These are phyloP conservation scores for Meandrusa payeni DNA, from an alignment of 2,888 invertebrate species.

Conservation along the genomic window DNA sequence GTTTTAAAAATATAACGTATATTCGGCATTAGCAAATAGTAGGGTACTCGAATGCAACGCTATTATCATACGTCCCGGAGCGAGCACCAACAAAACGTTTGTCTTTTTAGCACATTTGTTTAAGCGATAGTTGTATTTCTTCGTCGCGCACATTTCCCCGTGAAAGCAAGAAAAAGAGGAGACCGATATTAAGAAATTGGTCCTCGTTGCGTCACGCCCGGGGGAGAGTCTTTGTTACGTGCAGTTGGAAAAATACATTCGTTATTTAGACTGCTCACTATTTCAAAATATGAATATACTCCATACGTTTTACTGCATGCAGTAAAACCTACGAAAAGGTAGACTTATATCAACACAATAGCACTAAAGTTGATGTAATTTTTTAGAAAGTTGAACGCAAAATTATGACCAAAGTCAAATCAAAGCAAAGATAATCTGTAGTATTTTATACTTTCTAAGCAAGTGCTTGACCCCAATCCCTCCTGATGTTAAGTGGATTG, in stretches of 20 bases:
- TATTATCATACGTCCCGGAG: conserved; percentile 76
- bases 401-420: too few relatives aligned
- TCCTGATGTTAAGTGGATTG: too few relatives aligned
- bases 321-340: too few relatives aligned
- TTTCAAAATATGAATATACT: conserved; percentile 11
- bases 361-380: too few relatives aligned
- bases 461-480: too few relatives aligned
- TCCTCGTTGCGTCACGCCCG: conserved; percentile 27
- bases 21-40: conserved; percentile 37
- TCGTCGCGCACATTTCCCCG: conserved; percentile 59
- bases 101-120: conserved; percentile 80
- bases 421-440: too few relatives aligned
- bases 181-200: conserved; percentile 44
- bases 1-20: too few relatives aligned
- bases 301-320: conserved; percentile 21
- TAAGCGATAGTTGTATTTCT: conserved; percentile 71
- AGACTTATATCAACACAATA: too few relatives aligned
- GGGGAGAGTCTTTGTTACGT: conserved; percentile 13
- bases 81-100: conserved; percentile 68
- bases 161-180: conserved; percentile 45
- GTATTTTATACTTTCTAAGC: too few relatives aligned
- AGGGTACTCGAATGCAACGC: conserved; percentile 51
- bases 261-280: conserved; percentile 15
- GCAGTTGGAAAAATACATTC: not conserved
- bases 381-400: too few relatives aligned